Percentiles rank a stretch among this genome's conserved stretches.
phyloP scores from a whole-genome alignment of 2,113 vertebrate genomes.

The Zosterops hypoxanthus region DNA sequence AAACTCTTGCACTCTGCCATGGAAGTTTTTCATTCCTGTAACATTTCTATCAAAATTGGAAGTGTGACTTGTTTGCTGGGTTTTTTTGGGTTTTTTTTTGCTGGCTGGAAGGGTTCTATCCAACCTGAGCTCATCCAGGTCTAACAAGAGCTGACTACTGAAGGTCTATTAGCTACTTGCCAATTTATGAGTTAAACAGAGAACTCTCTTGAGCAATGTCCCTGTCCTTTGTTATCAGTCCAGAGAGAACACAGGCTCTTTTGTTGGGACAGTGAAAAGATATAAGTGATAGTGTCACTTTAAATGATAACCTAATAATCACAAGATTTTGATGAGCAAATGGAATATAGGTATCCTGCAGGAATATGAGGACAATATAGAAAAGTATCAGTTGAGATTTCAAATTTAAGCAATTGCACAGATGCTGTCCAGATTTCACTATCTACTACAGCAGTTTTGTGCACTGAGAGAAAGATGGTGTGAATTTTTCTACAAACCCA shows the following conservation, averaged over 20 bases:
- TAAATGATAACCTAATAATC: neutral
- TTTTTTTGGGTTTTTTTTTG: neutral
- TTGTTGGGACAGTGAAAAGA: neutral
- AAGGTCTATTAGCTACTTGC: neutral
- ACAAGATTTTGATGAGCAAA: neutral
- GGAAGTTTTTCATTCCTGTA: neutral
- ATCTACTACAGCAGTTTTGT: neutral
- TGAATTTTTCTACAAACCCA: neutral
- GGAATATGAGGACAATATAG: neutral
- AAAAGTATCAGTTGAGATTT: neutral
- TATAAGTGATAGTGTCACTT: neutral
- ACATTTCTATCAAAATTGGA: neutral
- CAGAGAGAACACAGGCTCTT: neutral
- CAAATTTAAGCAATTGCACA: neutral
- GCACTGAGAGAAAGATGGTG: neutral
- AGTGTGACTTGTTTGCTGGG: neutral
- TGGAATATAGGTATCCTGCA: neutral
- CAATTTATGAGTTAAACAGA: neutral
- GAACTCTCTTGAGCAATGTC: neutral
- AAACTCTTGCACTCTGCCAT: neutral
- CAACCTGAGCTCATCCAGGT: neutral
- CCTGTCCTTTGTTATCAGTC: neutral
- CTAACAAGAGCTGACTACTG: neutral
- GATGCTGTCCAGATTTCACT: neutral
- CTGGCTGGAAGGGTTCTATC: neutral